Evolutionary conservation across 1,140 invertebrate species (phyloP), one percentile per base, ranked within the genome.

Genomic region (Cecropterus lyciades): DNA sequence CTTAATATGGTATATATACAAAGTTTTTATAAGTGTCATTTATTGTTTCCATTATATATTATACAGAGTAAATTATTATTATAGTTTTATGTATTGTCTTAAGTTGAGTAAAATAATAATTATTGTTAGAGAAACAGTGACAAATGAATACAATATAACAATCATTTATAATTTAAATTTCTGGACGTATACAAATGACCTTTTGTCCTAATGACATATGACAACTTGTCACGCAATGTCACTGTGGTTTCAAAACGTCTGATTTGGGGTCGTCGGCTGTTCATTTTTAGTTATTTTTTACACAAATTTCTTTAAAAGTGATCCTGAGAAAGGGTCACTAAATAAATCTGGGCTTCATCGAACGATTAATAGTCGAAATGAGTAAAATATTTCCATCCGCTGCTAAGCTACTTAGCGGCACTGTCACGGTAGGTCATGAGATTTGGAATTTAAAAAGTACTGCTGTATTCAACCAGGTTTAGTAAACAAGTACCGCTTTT

Each of bases 311-410:
- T 30, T 27, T 17, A 57, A 69, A 67, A 69, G 75, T 79, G 77
- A 64, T 83, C 80, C 83, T 65, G 17, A 8, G 52, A 55, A 9
- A 55, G 81, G 75, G 79, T 79, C 78, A 81, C 80, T 65, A 30
- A 69, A 70, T 65, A 78, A 86, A 80, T 79, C 87, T 91, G 87
- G 87, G 87, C 67, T 70, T 88, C 30, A 75, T 88, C 62, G 67
- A 83, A 80, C 51, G 75, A 37, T 37, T 90, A 52, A 62, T 87
- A 59, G 64, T 56, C 59, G 85, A 77, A 77, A 91, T 91, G 89
- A 91, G 80, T 77, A 87, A 90, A 79, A 70, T 90, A 42, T 79
- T 91, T 42, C 85, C 86, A 17, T 80, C 84, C 24, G 79, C 79
- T 43, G 79, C 82, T 62, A 90, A 89, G 60, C 65, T 91, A 43